Base-by-base conservation (phyloP, 2,888 invertebrate species). In the Phoenoteleia sp. region DNA sequence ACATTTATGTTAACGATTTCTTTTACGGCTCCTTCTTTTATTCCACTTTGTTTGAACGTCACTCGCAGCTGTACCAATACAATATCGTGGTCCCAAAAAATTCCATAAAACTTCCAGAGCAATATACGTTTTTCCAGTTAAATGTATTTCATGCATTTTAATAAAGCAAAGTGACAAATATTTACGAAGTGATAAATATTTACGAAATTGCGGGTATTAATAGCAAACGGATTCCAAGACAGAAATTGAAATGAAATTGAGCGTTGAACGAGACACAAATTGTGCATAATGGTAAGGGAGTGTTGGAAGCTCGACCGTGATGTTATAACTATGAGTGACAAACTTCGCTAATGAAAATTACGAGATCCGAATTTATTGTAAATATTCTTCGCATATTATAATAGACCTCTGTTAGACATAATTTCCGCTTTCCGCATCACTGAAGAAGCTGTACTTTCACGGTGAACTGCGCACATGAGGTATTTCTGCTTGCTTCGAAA, bases 391-490 rank as follows among this genome's bases (percentile, higher is more conserved):
- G 39, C 54, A 27, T 56, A 74, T 81, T 62, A 71, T 81, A 81
- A 85, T 81, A 66, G 79, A 81, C 77, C 36, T 77, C 69, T 66
- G 74, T 83, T 75, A 82, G 81, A 89, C 89, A 90, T 90, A 88
- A 91, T 91, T 91, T 90, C 89, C 87, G 85, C 88, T 67, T 75
- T 80, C 74, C 79, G 54, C 75, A 89, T 90, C 89, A 87, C 86
- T 87, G 87, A 87, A 85, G 72, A 75, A 81, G 81, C 84, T 80
- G 77, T 87, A 88, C 88, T 90, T 91, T 90, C 87, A 91, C 89
- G 90, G 89, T 89, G 87, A 89, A 90, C 89, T 90, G 89, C 85
- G 86, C 89, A 88, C 84, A 81, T 64, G 77, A 77, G 82, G 76
- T 76, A 85, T 82, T 76, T 25, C 79, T 72, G 52, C 69, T 49